phyloP scores from a whole-genome alignment of 2,113 vertebrate genomes.

The Entelurus aequoreus region DNA sequence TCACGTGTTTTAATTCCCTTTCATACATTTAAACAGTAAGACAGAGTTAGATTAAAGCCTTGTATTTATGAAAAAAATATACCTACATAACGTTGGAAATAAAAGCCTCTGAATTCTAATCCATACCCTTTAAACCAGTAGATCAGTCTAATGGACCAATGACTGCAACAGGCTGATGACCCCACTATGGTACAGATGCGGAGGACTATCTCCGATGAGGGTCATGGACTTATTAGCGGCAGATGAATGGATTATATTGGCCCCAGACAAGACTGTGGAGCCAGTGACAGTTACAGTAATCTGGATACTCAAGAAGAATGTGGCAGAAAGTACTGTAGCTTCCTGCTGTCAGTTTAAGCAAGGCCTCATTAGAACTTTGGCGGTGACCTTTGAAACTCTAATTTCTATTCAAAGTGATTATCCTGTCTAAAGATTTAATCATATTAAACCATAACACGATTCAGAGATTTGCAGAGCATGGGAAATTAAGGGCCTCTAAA shows the following conservation, averaged over 20 bases:
- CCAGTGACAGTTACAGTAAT: slow-evolving; percentile 8
- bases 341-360: slow-evolving; percentile 4
- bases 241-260: slow-evolving; percentile 35
- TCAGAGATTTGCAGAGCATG: neutral
- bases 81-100: neutral
- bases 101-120: neutral
- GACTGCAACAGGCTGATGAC: slow-evolving; percentile 19
- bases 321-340: slow-evolving; percentile 7
- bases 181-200: slow-evolving; percentile 2
- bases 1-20: neutral
- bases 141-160: slow-evolving; percentile 11
- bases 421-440: slow-evolving; percentile 15
- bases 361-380: slow-evolving; percentile 34
- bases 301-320: slow-evolving; percentile 7
- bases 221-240: slow-evolving; percentile 26
- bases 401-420: slow-evolving; percentile 24
- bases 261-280: slow-evolving; percentile 22
- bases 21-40: too few species aligned
- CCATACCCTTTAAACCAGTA: slow-evolving; percentile 4
- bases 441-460: neutral
- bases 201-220: slow-evolving; percentile 13
- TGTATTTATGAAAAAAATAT: neutral
- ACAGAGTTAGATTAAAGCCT: neutral
- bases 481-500: neutral
- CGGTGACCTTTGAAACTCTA: slow-evolving; percentile 8